A percentile compares a stretch with the other conserved stretches of the same genome.
Evolutionary conservation across 2,888 invertebrate genomes (phyloP).

Genomic region (Drosophila diplacantha): DNA sequence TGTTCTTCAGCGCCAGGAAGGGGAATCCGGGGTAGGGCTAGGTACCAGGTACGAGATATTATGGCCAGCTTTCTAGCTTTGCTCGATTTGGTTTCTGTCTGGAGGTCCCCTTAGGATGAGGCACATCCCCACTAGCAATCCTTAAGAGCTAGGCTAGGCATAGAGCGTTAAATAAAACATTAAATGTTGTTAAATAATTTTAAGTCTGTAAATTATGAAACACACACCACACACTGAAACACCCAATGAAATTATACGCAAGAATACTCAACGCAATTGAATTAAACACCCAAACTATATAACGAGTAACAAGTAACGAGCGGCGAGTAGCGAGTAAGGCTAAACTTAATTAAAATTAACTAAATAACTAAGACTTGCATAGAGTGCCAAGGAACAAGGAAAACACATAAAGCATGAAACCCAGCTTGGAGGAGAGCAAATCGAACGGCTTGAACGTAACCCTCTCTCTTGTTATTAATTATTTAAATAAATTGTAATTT

Average conservation of each 20-base stretch:
- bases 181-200: slow-evolving; percentile 78
- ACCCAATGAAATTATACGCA: slow-evolving; percentile 62
- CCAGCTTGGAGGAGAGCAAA: slow-evolving; percentile 15
- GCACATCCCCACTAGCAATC: slow-evolving; percentile 12
- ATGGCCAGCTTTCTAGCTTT: background rate
- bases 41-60: background rate
- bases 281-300: slow-evolving; percentile 29
- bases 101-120: background rate
- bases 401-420: slow-evolving; percentile 18
- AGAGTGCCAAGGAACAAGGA: slow-evolving; percentile 73
- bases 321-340: slow-evolving; percentile 20
- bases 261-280: slow-evolving; percentile 41
- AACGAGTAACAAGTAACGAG: background rate
- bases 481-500: slow-evolving; percentile 64
- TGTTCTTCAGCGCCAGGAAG: slow-evolving; percentile 74
- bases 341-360: slow-evolving; percentile 52
- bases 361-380: slow-evolving; percentile 73
- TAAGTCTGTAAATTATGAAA: slow-evolving; percentile 74
- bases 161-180: slow-evolving; percentile 71
- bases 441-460: slow-evolving; percentile 42
- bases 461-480: slow-evolving; percentile 61
- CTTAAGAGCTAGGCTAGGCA: slow-evolving; percentile 21
- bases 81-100: background rate
- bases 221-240: slow-evolving; percentile 42
- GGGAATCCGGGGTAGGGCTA: slow-evolving; percentile 46